Evolutionary conservation across 2,113 vertebrate genomes (phyloP), one percentile per base, ranked within the genome.

Genomic region (Limnothrissa miodon): DNA sequence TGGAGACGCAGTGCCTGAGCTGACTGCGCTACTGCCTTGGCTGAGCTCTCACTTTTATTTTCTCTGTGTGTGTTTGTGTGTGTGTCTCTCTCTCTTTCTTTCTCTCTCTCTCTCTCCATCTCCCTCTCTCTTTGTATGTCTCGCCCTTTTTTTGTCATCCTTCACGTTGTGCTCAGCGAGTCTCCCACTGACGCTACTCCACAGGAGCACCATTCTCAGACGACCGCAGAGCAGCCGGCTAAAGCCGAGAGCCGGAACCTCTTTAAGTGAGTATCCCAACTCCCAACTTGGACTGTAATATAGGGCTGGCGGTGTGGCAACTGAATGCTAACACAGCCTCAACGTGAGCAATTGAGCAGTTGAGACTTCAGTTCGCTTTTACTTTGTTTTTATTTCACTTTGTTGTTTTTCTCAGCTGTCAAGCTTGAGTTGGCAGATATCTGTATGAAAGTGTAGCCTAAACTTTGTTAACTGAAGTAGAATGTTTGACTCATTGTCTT

Each of bases 221-320:
- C 45, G 8, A 84, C 45, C 15, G 48, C 80, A 0, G 92, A 95
- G 81, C 91, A 88, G 85, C 70, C 39, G n/a, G 33, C 0, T 0
- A 81, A 9, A 82, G 83, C 80, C 0, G 93, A 94, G 7, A 93
- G 92, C 53, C 96, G 93, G 84, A 92, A 93, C 4, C 5, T 95
- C 85, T 95, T 96, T 86, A 99, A 96, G 98, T 99, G 88, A 96
- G 98, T 92, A 81, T 56, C 48, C 21, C 39, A 39, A 48, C 45
- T 79, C 17, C 48, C 11, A 11, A 39, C 29, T 33, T 29, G 13
- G 25, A 21, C 66, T 36, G 4, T 13, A 17, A 1, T 36, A 15
- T 0, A 39, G 36, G 66, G 66, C 1, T 25, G 1, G 9, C 56
- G n/a, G 56, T 4, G 62, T 70, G 13, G 13, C 25, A 66, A 10